Conservation (phyloP, 2,113 vertebrate genomes). For the Rostratula benghalensis region DNA sequence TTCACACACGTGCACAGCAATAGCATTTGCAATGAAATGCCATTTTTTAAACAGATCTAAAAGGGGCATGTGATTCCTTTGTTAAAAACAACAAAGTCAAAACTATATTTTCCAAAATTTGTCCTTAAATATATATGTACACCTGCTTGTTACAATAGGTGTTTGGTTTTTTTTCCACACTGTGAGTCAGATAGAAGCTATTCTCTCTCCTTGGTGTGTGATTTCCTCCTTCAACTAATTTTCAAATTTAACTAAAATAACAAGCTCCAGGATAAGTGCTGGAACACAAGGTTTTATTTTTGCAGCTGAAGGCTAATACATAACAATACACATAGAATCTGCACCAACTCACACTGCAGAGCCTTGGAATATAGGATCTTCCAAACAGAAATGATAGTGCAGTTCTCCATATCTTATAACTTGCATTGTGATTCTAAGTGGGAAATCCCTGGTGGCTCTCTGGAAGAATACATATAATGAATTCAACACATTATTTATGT, state of each 20-base stretch:
- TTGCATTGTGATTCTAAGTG: conserved; percentile 47
- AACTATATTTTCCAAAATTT: background rate
- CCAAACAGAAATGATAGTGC: conserved; percentile 9
- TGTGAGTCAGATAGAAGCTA: background rate
- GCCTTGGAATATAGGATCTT: conserved; percentile 26
- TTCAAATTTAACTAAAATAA: background rate
- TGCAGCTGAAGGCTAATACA: background rate
- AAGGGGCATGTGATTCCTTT: background rate
- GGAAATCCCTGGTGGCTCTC: conserved; percentile 29
- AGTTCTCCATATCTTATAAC: background rate
- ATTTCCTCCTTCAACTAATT: background rate
- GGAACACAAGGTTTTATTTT: background rate
- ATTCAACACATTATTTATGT: conserved; percentile 64
- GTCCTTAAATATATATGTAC: background rate
- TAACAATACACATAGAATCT: background rate
- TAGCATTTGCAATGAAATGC: background rate
- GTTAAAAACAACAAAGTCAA: background rate
- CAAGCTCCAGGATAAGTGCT: background rate
- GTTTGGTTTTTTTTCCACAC: background rate
- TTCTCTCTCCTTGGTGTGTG: background rate
- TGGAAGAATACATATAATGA: conserved; percentile 24
- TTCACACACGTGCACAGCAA: background rate
- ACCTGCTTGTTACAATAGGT: background rate
- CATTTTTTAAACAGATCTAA: background rate
- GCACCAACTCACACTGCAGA: background rate